Conservation (phyloP, 2,113 vertebrate genomes). For the Condylura cristata region DNA sequence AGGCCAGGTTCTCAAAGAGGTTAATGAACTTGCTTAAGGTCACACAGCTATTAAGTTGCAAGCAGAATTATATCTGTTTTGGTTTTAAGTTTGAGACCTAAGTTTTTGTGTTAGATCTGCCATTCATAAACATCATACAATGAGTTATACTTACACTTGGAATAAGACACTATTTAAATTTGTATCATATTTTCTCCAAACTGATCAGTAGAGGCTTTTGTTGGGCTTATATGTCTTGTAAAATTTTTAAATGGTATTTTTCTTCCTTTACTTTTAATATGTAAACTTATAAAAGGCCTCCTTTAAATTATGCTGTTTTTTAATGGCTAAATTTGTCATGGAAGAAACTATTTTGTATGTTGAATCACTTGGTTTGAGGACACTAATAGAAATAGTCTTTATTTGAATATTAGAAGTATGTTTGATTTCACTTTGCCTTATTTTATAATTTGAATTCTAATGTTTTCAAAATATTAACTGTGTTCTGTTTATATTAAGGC, state of each 20-base stretch:
- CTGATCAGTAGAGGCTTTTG: background rate
- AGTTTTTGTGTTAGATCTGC: background rate
- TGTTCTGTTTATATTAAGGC: conserved; percentile 87
- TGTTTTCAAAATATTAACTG: background rate
- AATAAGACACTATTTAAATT: background rate
- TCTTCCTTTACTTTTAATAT: background rate
- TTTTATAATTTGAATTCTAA: conserved; percentile 8
- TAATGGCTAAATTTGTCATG: background rate
- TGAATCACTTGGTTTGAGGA: conserved; percentile 22
- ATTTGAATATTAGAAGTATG: background rate
- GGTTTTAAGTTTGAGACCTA: conserved; percentile 6
- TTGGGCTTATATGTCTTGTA: background rate
- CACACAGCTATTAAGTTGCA: background rate
- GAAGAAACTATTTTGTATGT: conserved; percentile 46
- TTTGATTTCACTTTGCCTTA: conserved; percentile 18
- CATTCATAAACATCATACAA: background rate
- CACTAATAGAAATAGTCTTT: conserved; percentile 11
- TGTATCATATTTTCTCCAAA: conserved; percentile 3
- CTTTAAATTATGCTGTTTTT: background rate
- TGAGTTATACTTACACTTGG: background rate
- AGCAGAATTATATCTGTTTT: background rate
- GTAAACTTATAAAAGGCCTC: conserved; percentile 23
- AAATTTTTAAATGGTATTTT: background rate
- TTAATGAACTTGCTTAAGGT: background rate
- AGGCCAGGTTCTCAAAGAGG: background rate